Base-by-base conservation (phyloP, 1,140 invertebrate genomes). In the Colletes gigas region DNA sequence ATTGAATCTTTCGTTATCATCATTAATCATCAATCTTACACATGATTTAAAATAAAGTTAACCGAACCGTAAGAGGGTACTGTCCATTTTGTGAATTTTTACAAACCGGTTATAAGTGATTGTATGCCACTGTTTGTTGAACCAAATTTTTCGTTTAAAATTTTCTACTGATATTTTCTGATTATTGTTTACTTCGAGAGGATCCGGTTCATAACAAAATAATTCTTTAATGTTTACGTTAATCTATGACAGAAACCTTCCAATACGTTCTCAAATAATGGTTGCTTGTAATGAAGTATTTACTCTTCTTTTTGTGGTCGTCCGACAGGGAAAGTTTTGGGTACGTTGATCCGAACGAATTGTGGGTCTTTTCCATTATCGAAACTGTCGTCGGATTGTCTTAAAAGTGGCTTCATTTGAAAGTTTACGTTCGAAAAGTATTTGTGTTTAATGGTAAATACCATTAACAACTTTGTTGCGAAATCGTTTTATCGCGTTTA, bases 401-500 rank as follows among this genome's bases (percentile, higher is more conserved):
- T 15, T 30, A 30, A 68, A 68, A 17, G 21, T 15, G 17, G 30
- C 10, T 10, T 50, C 4, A 8, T n/a, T 7, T 41, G 2, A 30
- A 30, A 30, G 30, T 15, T 39, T 55, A 55, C 10, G 7, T 72
- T 57, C 54, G 54, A n/a, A 30, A n/a, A 7, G 19, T 59, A 19
- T 59, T 21, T 7, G n/a, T 19, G n/a, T 21, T 19, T 1, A 17
- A 55, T 55, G 17, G 14, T 39, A 4, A 63, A 47, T n/a, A 8
- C 44, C 2, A 12, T 6, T 12, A 12, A 15, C 6, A 1, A 19
- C 0, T 15, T 4, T 21, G 21, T 14, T 12, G 39, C 6, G n/a
- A 41, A 30, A 41, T 21, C 6, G 4, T 52, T 50, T 71, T 65
- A 72, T 78, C 39, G 54, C 39, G 14, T 47, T 78, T 78, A 72